Evolutionary conservation across 2,113 vertebrate species (phyloP), one percentile per base, ranked within the genome.

Genomic region (Capreolus pygargus): DNA sequence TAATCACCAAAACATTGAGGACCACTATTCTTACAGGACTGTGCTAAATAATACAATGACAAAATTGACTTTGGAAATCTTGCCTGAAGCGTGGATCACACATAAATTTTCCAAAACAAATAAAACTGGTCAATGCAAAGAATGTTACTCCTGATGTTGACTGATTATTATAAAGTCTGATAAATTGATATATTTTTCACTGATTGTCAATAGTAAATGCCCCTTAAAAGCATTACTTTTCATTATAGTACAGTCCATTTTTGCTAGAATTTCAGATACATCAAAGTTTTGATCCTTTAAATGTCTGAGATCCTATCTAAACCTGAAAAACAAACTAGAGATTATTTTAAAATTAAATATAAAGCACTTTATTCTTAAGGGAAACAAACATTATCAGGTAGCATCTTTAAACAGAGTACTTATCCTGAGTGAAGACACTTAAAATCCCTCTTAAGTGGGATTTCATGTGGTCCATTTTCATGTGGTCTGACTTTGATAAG

Each of bases 191-290:
- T 14, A 74, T 84, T 95, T 90, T 52, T 93, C 39, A 86, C 27
- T 7, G 86, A 92, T 23, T 94, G 33, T 70, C 55, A 95, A 97
- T 7, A 58, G 55, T 3, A 97, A 91, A 50, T 92, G 60, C 82
- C 95, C 96, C 89, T 97, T 96, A 88, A 94, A 97, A 98, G 81
- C 45, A 90, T 57, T n/a, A 76, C 84, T 82, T 88, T 90, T 87
- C 76, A 52, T 93, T 97, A 83, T 4, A 28, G 36, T 45, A 91
- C 92, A 81, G 89, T 92, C 0, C 82, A 83, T 86, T 97, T 93
- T 96, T 94, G 21, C 45, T 96, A 78, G 28, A 60, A 57, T 64
- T 87, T 86, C 28, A 97, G 43, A 97, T 70, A 30, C 5, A n/a
- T 4, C 9, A 94, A 3, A 43, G 15, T 16, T 91, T 95, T 93